Conservation (phyloP, 2,888 invertebrate genomes). For the Trichogramma evanescens region DNA sequence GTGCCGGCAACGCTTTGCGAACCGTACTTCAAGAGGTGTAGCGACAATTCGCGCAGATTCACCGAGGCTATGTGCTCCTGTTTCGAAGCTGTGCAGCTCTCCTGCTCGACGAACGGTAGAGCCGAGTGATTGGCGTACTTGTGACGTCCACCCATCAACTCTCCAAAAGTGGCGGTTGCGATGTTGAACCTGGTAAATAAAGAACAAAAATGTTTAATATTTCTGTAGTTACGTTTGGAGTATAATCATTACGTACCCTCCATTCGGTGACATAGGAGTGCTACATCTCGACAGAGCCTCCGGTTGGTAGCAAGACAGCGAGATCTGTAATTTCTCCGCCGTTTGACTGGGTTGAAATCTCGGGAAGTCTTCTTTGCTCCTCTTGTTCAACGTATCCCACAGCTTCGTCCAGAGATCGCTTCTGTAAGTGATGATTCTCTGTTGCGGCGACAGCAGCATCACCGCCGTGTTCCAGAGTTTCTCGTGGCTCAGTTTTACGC, state of each 20-base stretch:
- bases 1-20: slow-evolving; percentile 36
- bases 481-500: slow-evolving; percentile 65
- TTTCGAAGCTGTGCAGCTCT: slow-evolving; percentile 80
- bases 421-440: slow-evolving; percentile 73
- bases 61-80: slow-evolving; percentile 84
- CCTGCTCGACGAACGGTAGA: slow-evolving; percentile 74
- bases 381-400: slow-evolving; percentile 65
- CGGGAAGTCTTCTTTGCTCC: slow-evolving; percentile 52
- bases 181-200: slow-evolving; percentile 29
- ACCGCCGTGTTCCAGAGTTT: slow-evolving; percentile 74
- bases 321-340: slow-evolving; percentile 70
- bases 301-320: slow-evolving; percentile 78
- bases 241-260: slow-evolving; percentile 41
- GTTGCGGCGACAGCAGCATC: slow-evolving; percentile 76
- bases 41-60: slow-evolving; percentile 77
- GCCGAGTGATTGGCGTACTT: slow-evolving; percentile 36
- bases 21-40: slow-evolving; percentile 69
- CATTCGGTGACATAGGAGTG: slow-evolving; percentile 75
- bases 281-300: slow-evolving; percentile 79
- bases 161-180: slow-evolving; percentile 38
- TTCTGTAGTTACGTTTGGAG: slow-evolving; percentile 18
- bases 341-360: slow-evolving; percentile 65
- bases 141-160: slow-evolving; percentile 38
- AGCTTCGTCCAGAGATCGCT: slow-evolving; percentile 77
- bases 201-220: not conserved